Evolutionary conservation across 2,113 vertebrate species (phyloP).

Genomic region (Podarcis muralis): DNA sequence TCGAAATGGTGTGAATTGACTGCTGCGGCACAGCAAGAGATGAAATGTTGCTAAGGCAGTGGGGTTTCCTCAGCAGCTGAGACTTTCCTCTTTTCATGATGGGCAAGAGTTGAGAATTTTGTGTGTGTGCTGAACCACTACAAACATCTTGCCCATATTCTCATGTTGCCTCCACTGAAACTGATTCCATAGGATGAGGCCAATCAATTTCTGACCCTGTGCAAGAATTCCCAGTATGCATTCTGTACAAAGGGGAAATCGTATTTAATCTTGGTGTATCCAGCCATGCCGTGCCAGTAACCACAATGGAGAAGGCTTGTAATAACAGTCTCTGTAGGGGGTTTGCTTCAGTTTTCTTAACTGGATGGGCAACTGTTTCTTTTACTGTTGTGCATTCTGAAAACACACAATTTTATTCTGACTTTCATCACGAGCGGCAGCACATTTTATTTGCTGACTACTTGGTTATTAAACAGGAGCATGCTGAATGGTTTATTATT

Average conservation of each 20-base stretch:
- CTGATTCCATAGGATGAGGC: too few relatives aligned
- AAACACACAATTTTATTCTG: neutral
- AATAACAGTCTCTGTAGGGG: neutral
- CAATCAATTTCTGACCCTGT: neutral
- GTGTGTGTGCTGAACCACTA: too few relatives aligned
- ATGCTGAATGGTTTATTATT: slow-evolving; percentile 14
- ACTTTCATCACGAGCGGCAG: neutral
- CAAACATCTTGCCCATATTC: too few relatives aligned
- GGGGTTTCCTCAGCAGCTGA: neutral
- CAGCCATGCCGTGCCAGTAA: neutral
- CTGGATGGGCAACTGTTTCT: neutral
- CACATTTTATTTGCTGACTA: neutral
- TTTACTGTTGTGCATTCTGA: neutral
- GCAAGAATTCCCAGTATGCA: neutral
- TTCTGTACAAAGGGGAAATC: neutral
- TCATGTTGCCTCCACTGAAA: too few relatives aligned
- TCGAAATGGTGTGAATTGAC: neutral
- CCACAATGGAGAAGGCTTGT: neutral
- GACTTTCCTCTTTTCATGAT: neutral
- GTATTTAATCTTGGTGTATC: neutral
- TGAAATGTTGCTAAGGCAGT: neutral
- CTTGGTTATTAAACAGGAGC: slow-evolving; percentile 33
- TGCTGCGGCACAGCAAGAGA: neutral
- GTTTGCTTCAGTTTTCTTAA: neutral
- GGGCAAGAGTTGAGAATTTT: too few relatives aligned